Base-by-base conservation (phyloP, 2,113 vertebrate genomes). In the Lepidothrix coronata region DNA sequence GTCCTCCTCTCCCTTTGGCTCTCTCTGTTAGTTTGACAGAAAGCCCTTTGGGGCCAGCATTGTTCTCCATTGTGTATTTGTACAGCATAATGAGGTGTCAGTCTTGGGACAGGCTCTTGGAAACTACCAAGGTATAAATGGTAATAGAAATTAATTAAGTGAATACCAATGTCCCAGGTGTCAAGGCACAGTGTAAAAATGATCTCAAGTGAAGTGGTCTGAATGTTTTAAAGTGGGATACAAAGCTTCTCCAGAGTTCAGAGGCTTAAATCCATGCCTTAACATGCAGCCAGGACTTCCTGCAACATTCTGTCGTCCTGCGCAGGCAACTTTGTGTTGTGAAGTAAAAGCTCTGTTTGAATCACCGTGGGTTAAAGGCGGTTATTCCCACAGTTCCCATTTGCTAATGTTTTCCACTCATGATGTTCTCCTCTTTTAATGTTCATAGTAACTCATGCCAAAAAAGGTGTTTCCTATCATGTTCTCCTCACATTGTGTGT, bases 391-490 rank as follows among this genome's bases (percentile, higher is more conserved):
- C 88, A 76, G 68, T 85, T 91, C 90, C 75, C 70, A n/a, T 96
- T 95, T 92, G 93, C 92, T 93, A 72, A 90, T 94, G 91, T 92
- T 97, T 97, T 95, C 92, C 87, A 91, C 73, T 95, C 77, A 87
- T 8, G 41, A 75, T 92, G 83, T 93, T 93, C 94, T 95, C 94
- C n/a, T 37, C 65, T 93, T 88, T 84, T 77, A 94, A 90, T 46
- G 58, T 74, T 88, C 63, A 3, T 46, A 77, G 78, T 48, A 75
- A 66, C 68, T 74, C 3, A 0, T 81, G 96, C 97, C 95, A 96
- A 94, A 95, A 96, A 93, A 96, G 95, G 96, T 95, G 90, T 96
- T 97, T 96, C 96, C 96, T 97, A 77, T 90, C 82, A 74, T 95
- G 46, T 85, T 93, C 93, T 95, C 82, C 61, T 94, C 58, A 48